Evolutionary conservation across 2,113 vertebrate genomes (phyloP).

Genomic region (Mellivora capensis): DNA sequence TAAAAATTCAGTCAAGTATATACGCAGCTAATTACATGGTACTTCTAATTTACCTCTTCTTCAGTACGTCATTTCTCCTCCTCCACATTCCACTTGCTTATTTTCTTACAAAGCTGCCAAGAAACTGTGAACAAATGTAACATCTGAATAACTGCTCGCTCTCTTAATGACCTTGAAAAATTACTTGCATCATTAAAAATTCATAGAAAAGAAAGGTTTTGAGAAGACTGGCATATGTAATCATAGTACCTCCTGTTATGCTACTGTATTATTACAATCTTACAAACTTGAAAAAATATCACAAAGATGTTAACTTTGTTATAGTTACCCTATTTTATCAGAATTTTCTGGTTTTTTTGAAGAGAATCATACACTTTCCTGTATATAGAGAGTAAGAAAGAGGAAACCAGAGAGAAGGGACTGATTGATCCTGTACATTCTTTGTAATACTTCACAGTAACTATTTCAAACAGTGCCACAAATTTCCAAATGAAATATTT

Average conservation of each 20-base stretch:
- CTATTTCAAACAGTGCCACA: not conserved
- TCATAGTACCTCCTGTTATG: conserved; percentile 82
- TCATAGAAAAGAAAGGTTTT: conserved; percentile 84
- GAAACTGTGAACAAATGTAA: conserved; percentile 86
- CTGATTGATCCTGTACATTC: not conserved
- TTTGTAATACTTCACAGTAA: not conserved
- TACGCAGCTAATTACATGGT: conserved; percentile 55
- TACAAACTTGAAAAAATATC: conserved; percentile 34
- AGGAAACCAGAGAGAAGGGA: not conserved
- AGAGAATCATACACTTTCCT: conserved; percentile 7
- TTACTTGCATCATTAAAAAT: conserved; percentile 86
- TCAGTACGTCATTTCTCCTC: conserved; percentile 54
- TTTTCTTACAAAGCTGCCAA: conserved; percentile 82
- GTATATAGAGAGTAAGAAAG: not conserved
- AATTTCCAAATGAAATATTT: not conserved
- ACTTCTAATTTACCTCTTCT: conserved; percentile 48
- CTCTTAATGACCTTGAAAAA: conserved; percentile 86
- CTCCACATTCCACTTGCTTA: conserved; percentile 66
- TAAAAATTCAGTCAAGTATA: not conserved
- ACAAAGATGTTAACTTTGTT: conserved; percentile 30
- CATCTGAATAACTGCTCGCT: conserved; percentile 84
- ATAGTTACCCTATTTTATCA: not conserved
- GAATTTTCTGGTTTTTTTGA: not conserved
- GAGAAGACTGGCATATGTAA: conserved; percentile 80
- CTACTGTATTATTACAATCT: conserved; percentile 64